Percentiles rank a stretch among this genome's conserved stretches.
Evolutionary conservation across 2,888 invertebrate species (phyloP).

Genomic region (Synanthedon vespiformis): DNA sequence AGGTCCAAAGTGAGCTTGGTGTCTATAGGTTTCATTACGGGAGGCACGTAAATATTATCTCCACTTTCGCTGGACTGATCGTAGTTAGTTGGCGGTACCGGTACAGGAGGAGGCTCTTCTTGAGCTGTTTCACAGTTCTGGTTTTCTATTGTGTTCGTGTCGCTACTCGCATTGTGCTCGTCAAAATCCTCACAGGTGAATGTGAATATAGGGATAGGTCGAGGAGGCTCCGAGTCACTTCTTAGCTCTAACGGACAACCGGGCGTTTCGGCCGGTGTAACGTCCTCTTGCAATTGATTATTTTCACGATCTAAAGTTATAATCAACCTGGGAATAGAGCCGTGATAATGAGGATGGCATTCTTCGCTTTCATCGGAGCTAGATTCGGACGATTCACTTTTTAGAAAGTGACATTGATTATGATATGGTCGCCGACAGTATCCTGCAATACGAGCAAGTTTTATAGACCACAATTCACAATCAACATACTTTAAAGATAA

Average conservation of each 20-base stretch:
- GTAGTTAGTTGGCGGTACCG: constrained; percentile 32
- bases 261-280: constrained; percentile 54
- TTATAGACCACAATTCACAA: constrained; percentile 6
- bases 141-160: constrained; percentile 20
- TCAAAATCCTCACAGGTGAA: constrained; percentile 61
- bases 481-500: not conserved
- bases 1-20: constrained; percentile 49
- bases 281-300: constrained; percentile 44
- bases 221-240: constrained; percentile 15
- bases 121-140: constrained; percentile 9
- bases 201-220: constrained; percentile 52
- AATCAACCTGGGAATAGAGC: constrained; percentile 55
- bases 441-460: constrained; percentile 35
- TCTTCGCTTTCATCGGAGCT: constrained; percentile 56
- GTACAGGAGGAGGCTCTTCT: constrained; percentile 31
- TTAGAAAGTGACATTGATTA: constrained; percentile 34
- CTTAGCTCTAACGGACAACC: constrained; percentile 45
- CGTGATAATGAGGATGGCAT: constrained; percentile 42
- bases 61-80: constrained; percentile 44
- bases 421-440: constrained; percentile 40
- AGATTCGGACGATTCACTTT: constrained; percentile 53
- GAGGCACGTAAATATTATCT: constrained; percentile 40
- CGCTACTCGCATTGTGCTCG: constrained; percentile 25
- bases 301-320: constrained; percentile 54
- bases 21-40: constrained; percentile 54